Conservation (phyloP, 2,113 vertebrate species). For the Panurus biarmicus region DNA sequence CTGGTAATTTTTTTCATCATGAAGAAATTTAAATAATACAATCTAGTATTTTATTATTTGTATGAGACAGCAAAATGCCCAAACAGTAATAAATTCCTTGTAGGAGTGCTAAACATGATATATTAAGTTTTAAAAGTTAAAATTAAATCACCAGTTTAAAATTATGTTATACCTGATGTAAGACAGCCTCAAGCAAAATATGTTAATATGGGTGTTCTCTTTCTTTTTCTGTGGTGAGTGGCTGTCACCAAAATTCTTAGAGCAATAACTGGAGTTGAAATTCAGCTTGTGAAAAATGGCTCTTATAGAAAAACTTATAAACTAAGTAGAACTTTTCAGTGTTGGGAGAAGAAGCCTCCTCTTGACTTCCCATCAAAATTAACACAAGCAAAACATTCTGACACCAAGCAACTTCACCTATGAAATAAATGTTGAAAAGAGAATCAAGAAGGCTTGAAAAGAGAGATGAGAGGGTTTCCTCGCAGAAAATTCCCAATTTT, state of each 20-base stretch:
- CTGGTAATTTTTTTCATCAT: neutral
- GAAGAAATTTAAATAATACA: neutral
- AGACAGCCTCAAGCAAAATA: neutral
- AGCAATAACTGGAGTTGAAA: slow-evolving; percentile 50
- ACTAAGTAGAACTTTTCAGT: neutral
- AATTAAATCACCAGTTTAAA: neutral
- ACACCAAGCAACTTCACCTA: neutral
- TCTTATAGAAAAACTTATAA: neutral
- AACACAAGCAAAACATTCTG: neutral
- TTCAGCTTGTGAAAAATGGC: neutral
- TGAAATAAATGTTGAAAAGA: neutral
- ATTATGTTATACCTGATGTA: neutral
- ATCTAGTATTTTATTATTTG: neutral
- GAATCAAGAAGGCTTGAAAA: neutral
- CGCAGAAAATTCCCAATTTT: neutral
- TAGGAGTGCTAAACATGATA: neutral
- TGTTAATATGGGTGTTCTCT: neutral
- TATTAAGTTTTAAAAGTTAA: neutral
- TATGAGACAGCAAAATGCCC: neutral
- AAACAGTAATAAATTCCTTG: slow-evolving; percentile 13
- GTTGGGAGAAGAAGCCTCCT: neutral
- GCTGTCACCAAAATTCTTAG: neutral
- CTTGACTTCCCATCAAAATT: neutral
- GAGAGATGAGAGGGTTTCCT: neutral
- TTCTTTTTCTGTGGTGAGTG: neutral